Conservation (phyloP, 2,797 vertebrate species). For the Danio albolineatus region DNA sequence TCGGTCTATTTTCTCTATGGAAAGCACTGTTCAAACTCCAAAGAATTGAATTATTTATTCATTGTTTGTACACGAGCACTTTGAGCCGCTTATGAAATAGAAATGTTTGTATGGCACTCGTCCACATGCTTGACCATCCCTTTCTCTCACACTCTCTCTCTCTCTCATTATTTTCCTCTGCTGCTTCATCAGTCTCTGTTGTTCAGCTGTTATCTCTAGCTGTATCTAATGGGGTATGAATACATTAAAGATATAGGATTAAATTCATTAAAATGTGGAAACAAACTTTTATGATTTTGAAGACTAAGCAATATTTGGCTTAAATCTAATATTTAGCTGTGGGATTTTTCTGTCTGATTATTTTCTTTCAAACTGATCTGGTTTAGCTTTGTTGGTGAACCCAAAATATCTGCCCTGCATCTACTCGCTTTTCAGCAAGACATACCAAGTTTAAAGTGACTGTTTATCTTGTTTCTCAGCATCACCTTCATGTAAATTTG, state of each 20-base stretch:
- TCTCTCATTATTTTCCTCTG: not conserved
- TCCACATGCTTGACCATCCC: conserved; percentile 20
- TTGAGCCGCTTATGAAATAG: conserved; percentile 54
- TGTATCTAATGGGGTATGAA: not conserved
- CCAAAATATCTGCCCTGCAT: not conserved
- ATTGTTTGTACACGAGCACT: conserved; percentile 51
- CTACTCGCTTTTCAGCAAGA: not conserved
- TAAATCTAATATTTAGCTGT: not conserved
- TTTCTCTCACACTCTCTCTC: not conserved
- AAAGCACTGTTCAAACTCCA: conserved; percentile 34
- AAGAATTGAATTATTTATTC: conserved; percentile 54
- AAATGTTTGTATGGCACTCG: conserved; percentile 49
- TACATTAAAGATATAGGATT: not conserved
- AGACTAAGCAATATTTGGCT: not conserved
- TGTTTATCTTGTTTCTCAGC: not conserved
- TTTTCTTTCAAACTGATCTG: not conserved
- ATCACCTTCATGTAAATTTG: too few species aligned
- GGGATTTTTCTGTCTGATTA: not conserved
- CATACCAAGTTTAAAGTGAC: not conserved
- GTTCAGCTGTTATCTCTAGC: not conserved
- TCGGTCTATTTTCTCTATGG: conserved; percentile 33
- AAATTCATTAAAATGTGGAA: not conserved
- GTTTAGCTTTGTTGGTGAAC: not conserved
- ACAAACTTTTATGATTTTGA: too few species aligned
- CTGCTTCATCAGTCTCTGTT: not conserved